A percentile compares a stretch with the other conserved stretches of the same genome.
These are phyloP conservation scores for Mellilla xanthometata DNA, from an alignment of 2,888 invertebrate species.

Conservation along the genomic window DNA sequence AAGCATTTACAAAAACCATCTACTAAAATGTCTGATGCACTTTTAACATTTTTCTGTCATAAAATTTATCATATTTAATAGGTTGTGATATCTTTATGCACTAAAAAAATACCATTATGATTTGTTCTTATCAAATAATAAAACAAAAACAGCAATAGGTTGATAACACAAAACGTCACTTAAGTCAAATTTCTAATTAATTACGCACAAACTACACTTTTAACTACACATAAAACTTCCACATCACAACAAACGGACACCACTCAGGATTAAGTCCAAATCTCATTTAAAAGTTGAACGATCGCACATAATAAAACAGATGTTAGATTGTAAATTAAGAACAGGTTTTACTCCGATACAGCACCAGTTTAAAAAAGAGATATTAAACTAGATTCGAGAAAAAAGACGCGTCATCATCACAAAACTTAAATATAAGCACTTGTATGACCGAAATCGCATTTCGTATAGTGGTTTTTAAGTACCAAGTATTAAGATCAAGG, in stretches of 20 bases:
- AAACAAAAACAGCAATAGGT: too few species aligned
- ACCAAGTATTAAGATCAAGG: slow-evolving; percentile 25
- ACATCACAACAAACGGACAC: neutral
- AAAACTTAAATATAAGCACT: slow-evolving; percentile 13
- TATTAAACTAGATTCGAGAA: slow-evolving; percentile 10
- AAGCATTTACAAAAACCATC: too few species aligned
- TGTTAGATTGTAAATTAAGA: slow-evolving; percentile 8
- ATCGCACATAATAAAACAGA: slow-evolving; percentile 8
- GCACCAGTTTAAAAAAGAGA: slow-evolving; percentile 13
- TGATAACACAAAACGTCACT: too few species aligned
- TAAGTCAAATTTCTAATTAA: too few species aligned
- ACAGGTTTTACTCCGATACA: slow-evolving; percentile 24
- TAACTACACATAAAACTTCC: neutral
- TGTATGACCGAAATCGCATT: slow-evolving; percentile 18
- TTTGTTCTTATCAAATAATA: too few species aligned
- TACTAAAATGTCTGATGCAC: too few species aligned
- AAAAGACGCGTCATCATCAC: slow-evolving; percentile 16
- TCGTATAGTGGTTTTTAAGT: slow-evolving; percentile 15
- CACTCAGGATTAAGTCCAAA: neutral
- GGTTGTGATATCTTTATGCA: too few species aligned
- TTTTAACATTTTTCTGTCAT: too few species aligned
- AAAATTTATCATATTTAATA: too few species aligned
- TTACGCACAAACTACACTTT: neutral
- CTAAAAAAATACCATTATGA: too few species aligned
- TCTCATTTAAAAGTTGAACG: slow-evolving; percentile 6